These are phyloP conservation scores for Mesocentrotus franciscanus DNA, from an alignment of 53 echinoderm and acorn worm genomes.

Conservation along the genomic window DNA sequence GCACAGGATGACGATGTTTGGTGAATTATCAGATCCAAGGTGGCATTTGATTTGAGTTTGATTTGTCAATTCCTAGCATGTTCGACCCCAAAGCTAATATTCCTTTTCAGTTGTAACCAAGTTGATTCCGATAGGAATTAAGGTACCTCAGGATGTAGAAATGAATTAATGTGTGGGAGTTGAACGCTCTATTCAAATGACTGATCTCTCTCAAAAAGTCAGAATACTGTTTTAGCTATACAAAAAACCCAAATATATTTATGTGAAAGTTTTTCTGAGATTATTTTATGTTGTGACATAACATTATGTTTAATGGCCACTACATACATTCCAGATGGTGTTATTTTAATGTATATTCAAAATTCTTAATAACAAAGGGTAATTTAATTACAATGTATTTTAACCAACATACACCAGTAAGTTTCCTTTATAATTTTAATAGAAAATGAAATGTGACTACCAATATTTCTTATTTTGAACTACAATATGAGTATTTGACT, in stretches of 20 bases:
- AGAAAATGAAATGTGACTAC: too few relatives aligned
- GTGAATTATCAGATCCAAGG: conserved; percentile 41
- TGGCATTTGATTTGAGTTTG: neutral
- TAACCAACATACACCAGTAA: too few relatives aligned
- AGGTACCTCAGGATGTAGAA: neutral
- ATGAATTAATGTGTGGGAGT: neutral
- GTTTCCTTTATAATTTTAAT: too few relatives aligned
- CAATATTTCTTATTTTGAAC: too few relatives aligned
- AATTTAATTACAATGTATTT: too few relatives aligned
- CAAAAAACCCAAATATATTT: neutral
- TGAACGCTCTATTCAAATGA: neutral
- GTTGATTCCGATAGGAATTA: neutral
- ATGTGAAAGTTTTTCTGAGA: neutral
- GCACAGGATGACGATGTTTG: conserved; percentile 9
- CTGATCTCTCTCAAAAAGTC: neutral
- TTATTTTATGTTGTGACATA: neutral
- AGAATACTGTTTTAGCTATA: neutral
- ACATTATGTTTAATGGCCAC: too few relatives aligned
- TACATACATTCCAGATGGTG: neutral
- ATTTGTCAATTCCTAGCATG: neutral
- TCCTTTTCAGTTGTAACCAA: neutral
- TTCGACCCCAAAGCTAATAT: neutral
- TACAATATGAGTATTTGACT: too few relatives aligned
- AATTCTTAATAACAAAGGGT: too few relatives aligned
- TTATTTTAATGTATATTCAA: too few relatives aligned